phyloP scores from a whole-genome alignment of 2,888 invertebrate genomes.

The Megaustenia siamemsis region DNA sequence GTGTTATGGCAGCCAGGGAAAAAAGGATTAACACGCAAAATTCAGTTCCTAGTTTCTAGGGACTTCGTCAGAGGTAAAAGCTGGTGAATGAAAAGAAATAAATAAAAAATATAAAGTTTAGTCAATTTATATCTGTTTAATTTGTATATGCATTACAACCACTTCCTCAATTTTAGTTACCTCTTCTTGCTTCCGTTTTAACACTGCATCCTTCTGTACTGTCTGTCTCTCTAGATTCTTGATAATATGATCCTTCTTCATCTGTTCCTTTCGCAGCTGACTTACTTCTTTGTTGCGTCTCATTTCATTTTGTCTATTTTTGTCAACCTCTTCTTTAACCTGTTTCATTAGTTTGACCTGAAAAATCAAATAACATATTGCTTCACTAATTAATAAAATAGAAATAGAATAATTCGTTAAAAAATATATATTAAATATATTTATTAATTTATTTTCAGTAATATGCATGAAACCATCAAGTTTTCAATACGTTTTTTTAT shows the following conservation, averaged over 20 bases:
- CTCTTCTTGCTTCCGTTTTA: slow-evolving; percentile 83
- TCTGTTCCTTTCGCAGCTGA: slow-evolving; percentile 92
- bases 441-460: too few species aligned
- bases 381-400: neutral
- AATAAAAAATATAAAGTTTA: too few species aligned
- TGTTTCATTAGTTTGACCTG: slow-evolving; percentile 88
- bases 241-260: slow-evolving; percentile 92
- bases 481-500: too few species aligned
- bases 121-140: too few species aligned
- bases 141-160: too few species aligned
- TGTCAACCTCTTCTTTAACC: slow-evolving; percentile 90
- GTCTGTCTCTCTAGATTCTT: slow-evolving; percentile 91
- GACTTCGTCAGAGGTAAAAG: too few species aligned
- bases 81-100: too few species aligned
- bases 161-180: slow-evolving; percentile 84
- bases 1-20: too few species aligned
- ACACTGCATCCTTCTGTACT: slow-evolving; percentile 91
- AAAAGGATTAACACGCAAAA: too few species aligned
- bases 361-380: neutral
- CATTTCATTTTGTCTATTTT: slow-evolving; percentile 89
- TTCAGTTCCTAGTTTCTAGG: too few species aligned
- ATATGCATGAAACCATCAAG: too few species aligned
- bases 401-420: too few species aligned
- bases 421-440: neutral
- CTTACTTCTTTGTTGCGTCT: slow-evolving; percentile 91